Conservation (phyloP, 2,113 vertebrate genomes). For the Crotalus viridis region DNA sequence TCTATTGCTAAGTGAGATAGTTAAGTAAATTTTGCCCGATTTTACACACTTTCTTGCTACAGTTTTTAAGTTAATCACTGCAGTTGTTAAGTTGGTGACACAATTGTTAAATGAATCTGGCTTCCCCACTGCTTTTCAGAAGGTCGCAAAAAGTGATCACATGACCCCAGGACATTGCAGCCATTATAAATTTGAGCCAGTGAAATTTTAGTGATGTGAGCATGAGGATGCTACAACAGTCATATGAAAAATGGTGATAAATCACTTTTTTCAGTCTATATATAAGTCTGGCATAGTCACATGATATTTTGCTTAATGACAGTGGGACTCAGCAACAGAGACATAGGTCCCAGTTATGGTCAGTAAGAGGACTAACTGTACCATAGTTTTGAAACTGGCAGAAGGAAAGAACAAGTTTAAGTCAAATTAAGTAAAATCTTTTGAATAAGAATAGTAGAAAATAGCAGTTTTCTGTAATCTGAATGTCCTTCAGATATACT, state of each 20-base stretch:
- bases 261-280: not conserved
- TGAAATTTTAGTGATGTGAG: not conserved
- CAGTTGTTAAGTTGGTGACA: not conserved
- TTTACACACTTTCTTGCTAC: not conserved
- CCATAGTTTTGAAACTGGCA: not conserved
- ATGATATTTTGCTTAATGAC: not conserved
- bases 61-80: not conserved
- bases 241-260: not conserved
- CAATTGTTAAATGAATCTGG: not conserved
- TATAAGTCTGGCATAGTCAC: not conserved
- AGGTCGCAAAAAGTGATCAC: not conserved
- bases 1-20: not conserved
- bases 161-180: not conserved
- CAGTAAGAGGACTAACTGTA: not conserved
- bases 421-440: not conserved
- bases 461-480: not conserved
- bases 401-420: slow-evolving; percentile 20
- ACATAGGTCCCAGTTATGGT: not conserved
- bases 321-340: not conserved
- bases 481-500: not conserved
- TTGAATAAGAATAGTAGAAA: slow-evolving; percentile 12
- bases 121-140: not conserved
- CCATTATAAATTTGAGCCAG: not conserved
- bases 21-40: not conserved
- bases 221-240: not conserved